Conservation (phyloP, 2,888 invertebrate genomes). For the Chrysolina oricalcia region DNA sequence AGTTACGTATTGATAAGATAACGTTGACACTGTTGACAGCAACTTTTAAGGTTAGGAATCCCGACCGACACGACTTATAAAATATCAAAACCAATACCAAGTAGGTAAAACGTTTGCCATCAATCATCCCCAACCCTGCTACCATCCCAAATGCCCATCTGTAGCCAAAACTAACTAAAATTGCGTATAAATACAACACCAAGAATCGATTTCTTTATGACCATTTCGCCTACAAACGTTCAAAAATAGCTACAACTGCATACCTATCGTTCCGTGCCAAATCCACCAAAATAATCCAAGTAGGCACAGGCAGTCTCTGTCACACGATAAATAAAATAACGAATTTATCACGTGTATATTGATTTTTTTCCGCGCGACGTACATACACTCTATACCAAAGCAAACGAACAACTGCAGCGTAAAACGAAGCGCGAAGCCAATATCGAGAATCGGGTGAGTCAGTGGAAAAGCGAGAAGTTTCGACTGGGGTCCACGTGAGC, state of each 20-base stretch:
- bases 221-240: background rate
- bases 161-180: background rate
- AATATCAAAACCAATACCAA: background rate
- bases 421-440: background rate
- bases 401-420: background rate
- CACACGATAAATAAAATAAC: background rate
- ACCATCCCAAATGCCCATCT: background rate
- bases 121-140: background rate
- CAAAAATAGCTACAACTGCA: constrained; percentile 1
- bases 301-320: background rate
- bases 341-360: constrained; percentile 18
- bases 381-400: background rate
- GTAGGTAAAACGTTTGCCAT: too few relatives aligned
- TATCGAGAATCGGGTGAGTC: background rate
- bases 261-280: background rate
- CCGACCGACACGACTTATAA: background rate
- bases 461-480: constrained; percentile 3
- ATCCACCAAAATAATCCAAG: constrained; percentile 16
- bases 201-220: background rate
- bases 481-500: constrained; percentile 9
- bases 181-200: background rate
- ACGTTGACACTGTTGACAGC: background rate
- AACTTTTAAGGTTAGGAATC: background rate
- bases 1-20: constrained; percentile 4
- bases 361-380: constrained; percentile 1